A percentile compares a stretch with the other conserved stretches of the same genome.
Conservation (phyloP, 1,140 invertebrate species). For the Matsumurasca onukii region DNA sequence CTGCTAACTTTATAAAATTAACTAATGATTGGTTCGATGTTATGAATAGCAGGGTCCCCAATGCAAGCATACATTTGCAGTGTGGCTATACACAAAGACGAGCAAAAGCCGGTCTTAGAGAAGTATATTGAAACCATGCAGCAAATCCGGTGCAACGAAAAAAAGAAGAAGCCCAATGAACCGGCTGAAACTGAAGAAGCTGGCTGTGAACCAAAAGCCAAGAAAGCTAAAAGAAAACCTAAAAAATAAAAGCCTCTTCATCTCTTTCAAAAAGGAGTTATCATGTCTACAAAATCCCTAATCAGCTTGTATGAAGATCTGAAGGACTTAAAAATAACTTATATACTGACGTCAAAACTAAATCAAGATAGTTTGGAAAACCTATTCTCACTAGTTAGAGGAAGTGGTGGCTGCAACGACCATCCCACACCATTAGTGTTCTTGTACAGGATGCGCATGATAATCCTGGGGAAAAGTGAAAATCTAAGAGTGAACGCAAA, state of each 20-base stretch:
- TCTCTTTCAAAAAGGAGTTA: conserved; percentile 16
- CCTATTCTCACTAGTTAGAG: conserved; percentile 33
- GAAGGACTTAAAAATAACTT: conserved; percentile 4
- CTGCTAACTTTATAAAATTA: background rate
- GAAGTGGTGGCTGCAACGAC: conserved; percentile 28
- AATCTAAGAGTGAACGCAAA: conserved; percentile 7
- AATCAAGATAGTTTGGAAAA: conserved; percentile 39
- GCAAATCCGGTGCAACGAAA: background rate
- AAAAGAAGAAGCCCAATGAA: background rate
- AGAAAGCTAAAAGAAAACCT: too few species aligned
- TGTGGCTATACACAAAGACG: background rate
- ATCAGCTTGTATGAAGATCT: conserved; percentile 4
- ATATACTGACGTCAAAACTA: conserved; percentile 33
- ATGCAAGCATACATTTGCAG: background rate
- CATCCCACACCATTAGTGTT: conserved; percentile 34
- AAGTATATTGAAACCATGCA: conserved; percentile 13
- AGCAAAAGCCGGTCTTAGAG: background rate
- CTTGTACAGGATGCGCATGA: conserved; percentile 26
- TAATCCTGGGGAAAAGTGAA: conserved; percentile 35
- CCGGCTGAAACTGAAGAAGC: background rate
- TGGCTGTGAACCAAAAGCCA: too few species aligned
- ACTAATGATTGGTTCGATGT: background rate
- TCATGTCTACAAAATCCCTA: conserved; percentile 13
- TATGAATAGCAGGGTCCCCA: background rate
- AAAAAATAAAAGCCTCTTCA: background rate